These are phyloP conservation scores for Microchrysa polita DNA, from an alignment of 2,888 invertebrate species.

Conservation along the genomic window DNA sequence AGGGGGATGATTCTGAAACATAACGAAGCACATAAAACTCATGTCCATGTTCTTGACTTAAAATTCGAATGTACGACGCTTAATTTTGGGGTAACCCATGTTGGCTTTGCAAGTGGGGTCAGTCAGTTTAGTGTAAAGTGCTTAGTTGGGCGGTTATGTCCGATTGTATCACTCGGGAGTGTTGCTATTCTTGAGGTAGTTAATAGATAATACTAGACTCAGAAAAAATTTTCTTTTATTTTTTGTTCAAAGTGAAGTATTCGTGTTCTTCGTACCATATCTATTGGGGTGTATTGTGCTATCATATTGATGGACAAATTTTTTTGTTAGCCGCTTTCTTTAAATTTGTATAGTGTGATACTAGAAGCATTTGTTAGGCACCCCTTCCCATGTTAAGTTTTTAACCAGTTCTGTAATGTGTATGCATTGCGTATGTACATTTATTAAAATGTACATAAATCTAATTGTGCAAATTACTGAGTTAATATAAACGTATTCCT, in stretches of 20 bases:
- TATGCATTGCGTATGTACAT: too few relatives aligned
- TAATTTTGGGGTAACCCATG: constrained; percentile 35
- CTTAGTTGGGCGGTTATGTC: constrained; percentile 41
- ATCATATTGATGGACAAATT: too few relatives aligned
- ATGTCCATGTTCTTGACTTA: constrained; percentile 26
- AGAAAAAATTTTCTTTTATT: constrained; percentile 8
- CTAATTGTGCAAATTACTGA: not conserved
- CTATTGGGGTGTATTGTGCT: constrained; percentile 29
- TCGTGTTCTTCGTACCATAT: constrained; percentile 9
- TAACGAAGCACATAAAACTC: constrained; percentile 28
- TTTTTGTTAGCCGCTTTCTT: constrained; percentile 20
- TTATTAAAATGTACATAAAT: not conserved
- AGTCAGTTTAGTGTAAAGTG: constrained; percentile 42
- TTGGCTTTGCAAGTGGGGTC: constrained; percentile 23
- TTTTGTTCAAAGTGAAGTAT: constrained; percentile 25
- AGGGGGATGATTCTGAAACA: constrained; percentile 27
- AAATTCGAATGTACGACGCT: constrained; percentile 7
- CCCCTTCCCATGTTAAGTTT: not conserved
- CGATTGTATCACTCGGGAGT: constrained; percentile 30
- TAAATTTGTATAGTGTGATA: constrained; percentile 19
- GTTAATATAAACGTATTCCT: not conserved
- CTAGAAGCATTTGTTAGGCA: not conserved
- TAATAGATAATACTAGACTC: constrained; percentile 6
- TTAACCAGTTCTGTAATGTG: not conserved
- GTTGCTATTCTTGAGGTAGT: constrained; percentile 41